Evolutionary conservation across 1,140 invertebrate species (phyloP), one percentile per base, ranked within the genome.

Genomic region (Meloidogyne floridensis): DNA sequence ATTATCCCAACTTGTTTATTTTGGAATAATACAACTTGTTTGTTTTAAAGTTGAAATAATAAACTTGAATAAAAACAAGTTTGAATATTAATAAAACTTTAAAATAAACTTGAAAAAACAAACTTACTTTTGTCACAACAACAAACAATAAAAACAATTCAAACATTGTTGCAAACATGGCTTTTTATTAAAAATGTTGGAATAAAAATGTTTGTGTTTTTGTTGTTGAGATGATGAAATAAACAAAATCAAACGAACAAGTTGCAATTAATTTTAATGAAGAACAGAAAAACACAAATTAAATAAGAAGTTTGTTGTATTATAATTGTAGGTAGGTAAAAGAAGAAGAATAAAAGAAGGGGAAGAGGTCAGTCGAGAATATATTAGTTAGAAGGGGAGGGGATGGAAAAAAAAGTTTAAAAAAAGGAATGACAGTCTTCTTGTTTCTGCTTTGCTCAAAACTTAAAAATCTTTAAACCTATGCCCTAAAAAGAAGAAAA

Each of bases 31-130:
- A 32, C 32, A 32, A 32, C 32, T 32, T 32, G 32, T 32, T 32
- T 32, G 32, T 32, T 32, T 32, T 32, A 32, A 32, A 32, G 32
- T 32, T 32, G 32, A 2, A 32, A 32, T 32, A 32, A 32, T 32
- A 32, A 32, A 32, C 32, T 32, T 32, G 32, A 32, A 32, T 20
- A 20, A 20, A 20, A 20, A 20, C 0, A 20, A 0, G 20, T 20
- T 20, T 20, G 0, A 20, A 20, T 20, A 20, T 0, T 32, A 32
- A 32, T 32, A 32, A 32, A 32, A 32, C 47, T 7, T 47, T 18
- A 75, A 77, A 77, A 77, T 69, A 18, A 43, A 43, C 75, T 8
- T 65, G 2, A 77, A 18, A 74, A 47, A 47, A 47, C 7, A 47
- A 47, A 47, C 47, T 47, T 47, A 47, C 47, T 47, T 47, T 47